Percentiles rank a stretch among this genome's conserved stretches.
Evolutionary conservation across 1,140 invertebrate genomes (phyloP).

Genomic region (Bombus waltoni): DNA sequence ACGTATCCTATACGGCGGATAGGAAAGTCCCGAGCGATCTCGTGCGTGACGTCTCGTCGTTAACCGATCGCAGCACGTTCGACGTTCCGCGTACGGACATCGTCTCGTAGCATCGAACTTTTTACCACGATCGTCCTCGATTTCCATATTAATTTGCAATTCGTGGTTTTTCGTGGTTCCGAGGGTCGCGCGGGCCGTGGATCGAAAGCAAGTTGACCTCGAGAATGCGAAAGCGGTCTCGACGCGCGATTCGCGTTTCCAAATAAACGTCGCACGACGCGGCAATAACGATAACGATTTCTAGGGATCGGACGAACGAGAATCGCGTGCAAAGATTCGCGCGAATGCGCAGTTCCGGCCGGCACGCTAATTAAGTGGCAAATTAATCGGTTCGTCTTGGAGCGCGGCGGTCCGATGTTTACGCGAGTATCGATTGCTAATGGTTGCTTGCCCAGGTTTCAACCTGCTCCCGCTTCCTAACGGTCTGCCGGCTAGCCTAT

Average conservation of each 20-base stretch:
- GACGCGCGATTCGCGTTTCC: too few relatives aligned
- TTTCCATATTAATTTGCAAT: conserved; percentile 20
- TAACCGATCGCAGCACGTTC: not conserved
- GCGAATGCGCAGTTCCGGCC: not conserved
- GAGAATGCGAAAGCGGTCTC: not conserved
- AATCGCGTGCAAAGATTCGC: conserved; percentile 18
- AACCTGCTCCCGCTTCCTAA: conserved; percentile 16
- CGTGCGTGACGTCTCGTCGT: not conserved
- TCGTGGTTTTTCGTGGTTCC: not conserved
- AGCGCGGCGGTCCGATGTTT: conserved; percentile 41
- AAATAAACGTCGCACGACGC: not conserved
- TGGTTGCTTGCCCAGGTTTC: conserved; percentile 53
- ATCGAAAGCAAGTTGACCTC: not conserved
- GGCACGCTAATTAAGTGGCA: conserved; percentile 43
- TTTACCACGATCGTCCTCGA: conserved; percentile 9
- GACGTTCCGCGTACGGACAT: not conserved
- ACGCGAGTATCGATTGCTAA: conserved; percentile 63
- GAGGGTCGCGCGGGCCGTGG: not conserved
- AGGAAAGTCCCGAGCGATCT: not conserved
- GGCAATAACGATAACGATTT: not conserved
- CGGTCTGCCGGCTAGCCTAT: not conserved
- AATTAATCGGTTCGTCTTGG: conserved; percentile 59
- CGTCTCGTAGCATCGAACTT: not conserved
- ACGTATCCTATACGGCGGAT: not conserved
- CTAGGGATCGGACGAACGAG: too few relatives aligned